Conservation (phyloP, 2,113 vertebrate species). For the Bungarus multicinctus region DNA sequence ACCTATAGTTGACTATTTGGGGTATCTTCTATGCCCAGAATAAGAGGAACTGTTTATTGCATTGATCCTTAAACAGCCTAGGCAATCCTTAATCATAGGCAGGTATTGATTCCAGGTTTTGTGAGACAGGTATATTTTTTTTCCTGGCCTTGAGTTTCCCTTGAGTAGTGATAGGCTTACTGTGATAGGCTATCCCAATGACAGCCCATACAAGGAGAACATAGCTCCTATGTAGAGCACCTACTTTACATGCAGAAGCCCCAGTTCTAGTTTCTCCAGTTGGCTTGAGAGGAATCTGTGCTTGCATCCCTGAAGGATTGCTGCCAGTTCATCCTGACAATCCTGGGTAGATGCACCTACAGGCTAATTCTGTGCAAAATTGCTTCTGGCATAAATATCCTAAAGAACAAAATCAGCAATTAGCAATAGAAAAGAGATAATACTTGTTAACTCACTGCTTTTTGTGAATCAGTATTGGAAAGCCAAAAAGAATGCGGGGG, state of each 20-base stretch:
- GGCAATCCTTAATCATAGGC: background rate
- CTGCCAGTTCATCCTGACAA: background rate
- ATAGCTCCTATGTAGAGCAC: background rate
- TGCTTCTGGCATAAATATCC: background rate
- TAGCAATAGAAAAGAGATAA: background rate
- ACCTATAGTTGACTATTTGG: background rate
- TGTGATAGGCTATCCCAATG: background rate
- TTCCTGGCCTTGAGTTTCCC: background rate
- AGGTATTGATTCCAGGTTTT: background rate
- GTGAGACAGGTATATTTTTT: background rate
- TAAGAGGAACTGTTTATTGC: background rate
- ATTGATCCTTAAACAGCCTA: background rate
- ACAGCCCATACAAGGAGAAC: background rate
- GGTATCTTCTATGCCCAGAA: background rate
- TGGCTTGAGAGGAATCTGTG: background rate
- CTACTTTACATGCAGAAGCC: background rate
- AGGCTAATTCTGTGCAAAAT: background rate
- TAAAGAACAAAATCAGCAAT: background rate
- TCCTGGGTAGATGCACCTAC: background rate
- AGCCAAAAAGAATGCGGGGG: background rate
- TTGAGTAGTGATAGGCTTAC: background rate
- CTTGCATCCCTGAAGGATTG: background rate
- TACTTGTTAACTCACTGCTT: background rate
- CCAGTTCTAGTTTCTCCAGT: background rate
- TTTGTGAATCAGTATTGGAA: background rate